Base-by-base conservation (phyloP, 2,113 vertebrate genomes). In the Aspiorhynchus laticeps region DNA sequence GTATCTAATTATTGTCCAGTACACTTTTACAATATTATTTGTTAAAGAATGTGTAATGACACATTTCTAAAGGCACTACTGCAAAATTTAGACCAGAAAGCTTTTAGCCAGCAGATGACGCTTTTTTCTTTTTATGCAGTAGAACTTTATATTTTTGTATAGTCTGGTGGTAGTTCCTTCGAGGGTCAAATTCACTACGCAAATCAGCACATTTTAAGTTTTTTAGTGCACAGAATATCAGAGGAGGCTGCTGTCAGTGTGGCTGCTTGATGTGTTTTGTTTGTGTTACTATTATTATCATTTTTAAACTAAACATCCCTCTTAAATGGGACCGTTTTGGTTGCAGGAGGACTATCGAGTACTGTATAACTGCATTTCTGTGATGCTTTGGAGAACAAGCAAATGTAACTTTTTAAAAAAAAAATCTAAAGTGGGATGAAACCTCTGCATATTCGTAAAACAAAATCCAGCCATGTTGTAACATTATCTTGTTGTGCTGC, bases 381-480 rank as follows among this genome's bases (percentile, higher is more conserved):
- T 53, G 46, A 19, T 36, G 46, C 24, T 76, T 87, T 76, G 61
- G 41, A 41, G 43, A 71, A 74, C n/a, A 46, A 61, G 46, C 3
- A 80, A 74, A 46, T 81, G 26, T 86, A 24, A 43, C 31, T 17
- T 48, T 48, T 48, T 48, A 33, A 33, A 33, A 33, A 33, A 33
- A 33, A 17, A 31, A 31, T 46, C 1, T 67, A 33, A 81, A 75
- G 4, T 71, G 56, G 69, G 59, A 8, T 21, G 43, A 76, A 71
- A 79, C 88, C 73, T 78, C 86, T 89, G 69, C 80, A 78, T 77
- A 56, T 21, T 33, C n/a, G 88, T 87, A 65, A 82, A 82, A 74
- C 75, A 19, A 86, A 86, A 84, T 84, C 65, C 86, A 76, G 31
- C 74, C 85, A 56, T 86, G 73, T 81, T 89, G 84, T 88, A 88